These are phyloP conservation scores for Hyposoter dolosus DNA, from an alignment of 2,888 invertebrate genomes.

Conservation along the genomic window DNA sequence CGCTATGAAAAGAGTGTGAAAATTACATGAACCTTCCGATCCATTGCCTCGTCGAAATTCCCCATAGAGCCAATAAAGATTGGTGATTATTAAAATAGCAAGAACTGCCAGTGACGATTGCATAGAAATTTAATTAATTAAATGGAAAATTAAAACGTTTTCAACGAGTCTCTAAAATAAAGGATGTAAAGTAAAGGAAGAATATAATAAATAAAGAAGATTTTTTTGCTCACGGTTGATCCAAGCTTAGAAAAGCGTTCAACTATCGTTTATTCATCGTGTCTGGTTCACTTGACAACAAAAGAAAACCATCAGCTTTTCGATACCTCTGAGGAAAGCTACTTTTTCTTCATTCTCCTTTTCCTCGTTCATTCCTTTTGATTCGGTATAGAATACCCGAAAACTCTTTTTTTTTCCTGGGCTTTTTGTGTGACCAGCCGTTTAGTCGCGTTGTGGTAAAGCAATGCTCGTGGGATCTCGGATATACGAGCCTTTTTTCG, in stretches of 20 bases:
- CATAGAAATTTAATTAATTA: neutral
- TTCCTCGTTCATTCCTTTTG: slow-evolving; percentile 24
- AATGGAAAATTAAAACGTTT: neutral
- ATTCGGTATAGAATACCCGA: slow-evolving; percentile 3
- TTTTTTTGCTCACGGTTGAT: slow-evolving; percentile 18
- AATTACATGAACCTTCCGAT: too few relatives aligned
- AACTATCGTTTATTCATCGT: slow-evolving; percentile 70
- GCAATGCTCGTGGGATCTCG: slow-evolving; percentile 36
- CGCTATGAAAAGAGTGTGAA: too few relatives aligned
- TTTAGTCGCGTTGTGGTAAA: slow-evolving; percentile 41
- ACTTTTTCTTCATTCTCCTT: slow-evolving; percentile 44
- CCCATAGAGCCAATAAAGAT: too few relatives aligned
- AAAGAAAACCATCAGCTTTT: slow-evolving; percentile 65
- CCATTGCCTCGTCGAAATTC: too few relatives aligned
- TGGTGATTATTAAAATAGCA: too few relatives aligned
- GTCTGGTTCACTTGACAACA: slow-evolving; percentile 65
- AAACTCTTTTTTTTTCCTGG: slow-evolving; percentile 35
- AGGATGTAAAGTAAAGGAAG: slow-evolving; percentile 18
- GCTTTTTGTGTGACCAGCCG: slow-evolving; percentile 31
- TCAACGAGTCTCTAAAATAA: neutral
- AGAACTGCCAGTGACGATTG: too few relatives aligned
- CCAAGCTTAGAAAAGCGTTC: slow-evolving; percentile 45
- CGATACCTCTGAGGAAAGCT: slow-evolving; percentile 37
- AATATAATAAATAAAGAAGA: slow-evolving; percentile 34
- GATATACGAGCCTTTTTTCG: slow-evolving; percentile 28